These are phyloP conservation scores for Sinocyclocheilus anshuiensis DNA, from an alignment of 2,113 vertebrate genomes.

Conservation along the genomic window DNA sequence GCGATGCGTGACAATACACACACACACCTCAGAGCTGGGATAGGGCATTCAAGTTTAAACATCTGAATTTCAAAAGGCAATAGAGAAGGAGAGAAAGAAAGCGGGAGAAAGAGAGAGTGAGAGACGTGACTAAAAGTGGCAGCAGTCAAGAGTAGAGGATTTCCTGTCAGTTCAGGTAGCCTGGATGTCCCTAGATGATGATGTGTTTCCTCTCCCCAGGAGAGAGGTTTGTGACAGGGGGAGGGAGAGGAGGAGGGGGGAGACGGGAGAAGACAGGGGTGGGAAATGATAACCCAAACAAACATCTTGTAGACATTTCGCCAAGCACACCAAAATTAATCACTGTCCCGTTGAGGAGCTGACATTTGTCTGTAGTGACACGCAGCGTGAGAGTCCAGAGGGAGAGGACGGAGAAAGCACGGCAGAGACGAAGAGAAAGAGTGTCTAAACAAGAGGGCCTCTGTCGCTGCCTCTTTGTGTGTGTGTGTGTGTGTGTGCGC, in stretches of 20 bases:
- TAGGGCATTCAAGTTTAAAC: conserved; percentile 61
- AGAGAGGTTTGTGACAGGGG: conserved; percentile 47
- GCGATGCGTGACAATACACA: conserved; percentile 71
- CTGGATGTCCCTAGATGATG: conserved; percentile 68
- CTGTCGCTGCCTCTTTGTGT: conserved; percentile 67
- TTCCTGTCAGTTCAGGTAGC: conserved; percentile 76
- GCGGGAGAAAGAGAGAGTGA: conserved; percentile 13
- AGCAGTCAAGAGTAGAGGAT: conserved; percentile 71
- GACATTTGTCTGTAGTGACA: conserved; percentile 77
- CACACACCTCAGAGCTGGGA: conserved; percentile 66
- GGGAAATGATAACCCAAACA: conserved; percentile 76
- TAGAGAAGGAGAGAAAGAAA: conserved; percentile 42
- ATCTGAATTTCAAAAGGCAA: conserved; percentile 37
- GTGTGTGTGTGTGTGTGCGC: conserved; percentile 58
- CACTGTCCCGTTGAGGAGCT: conserved; percentile 74
- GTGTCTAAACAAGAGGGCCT: conserved; percentile 70
- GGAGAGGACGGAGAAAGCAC: conserved; percentile 67
- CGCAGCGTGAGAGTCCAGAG: conserved; percentile 72
- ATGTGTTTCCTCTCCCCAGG: conserved; percentile 45
- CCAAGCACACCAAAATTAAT: conserved; percentile 78
- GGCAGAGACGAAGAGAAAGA: conserved; percentile 54
- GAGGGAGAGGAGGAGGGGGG: conserved; percentile 32
- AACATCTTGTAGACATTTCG: conserved; percentile 78
- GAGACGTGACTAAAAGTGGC: conserved; percentile 64
- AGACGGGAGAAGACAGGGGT: conserved; percentile 59